These are phyloP conservation scores for Nothoprocta pentlandii DNA, from an alignment of 2,113 vertebrate genomes.

Conservation along the genomic window DNA sequence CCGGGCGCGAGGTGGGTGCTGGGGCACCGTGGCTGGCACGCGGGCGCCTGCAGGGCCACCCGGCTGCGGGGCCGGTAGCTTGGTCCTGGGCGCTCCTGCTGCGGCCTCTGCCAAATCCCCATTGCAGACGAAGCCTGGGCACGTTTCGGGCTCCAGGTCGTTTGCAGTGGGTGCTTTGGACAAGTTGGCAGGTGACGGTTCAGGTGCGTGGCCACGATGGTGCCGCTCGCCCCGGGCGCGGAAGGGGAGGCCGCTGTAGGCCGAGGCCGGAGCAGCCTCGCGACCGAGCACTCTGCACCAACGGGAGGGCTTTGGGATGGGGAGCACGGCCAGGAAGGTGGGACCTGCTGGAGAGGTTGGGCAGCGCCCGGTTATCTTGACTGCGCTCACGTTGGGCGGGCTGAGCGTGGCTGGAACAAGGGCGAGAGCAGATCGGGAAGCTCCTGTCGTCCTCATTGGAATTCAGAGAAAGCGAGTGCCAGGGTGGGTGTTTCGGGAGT, in stretches of 20 bases:
- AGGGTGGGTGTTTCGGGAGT: background rate
- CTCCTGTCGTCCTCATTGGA: background rate
- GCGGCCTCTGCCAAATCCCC: background rate
- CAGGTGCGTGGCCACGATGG: fast-evolving
- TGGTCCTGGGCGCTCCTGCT: fast-evolving
- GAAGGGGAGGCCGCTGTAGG: too few relatives aligned
- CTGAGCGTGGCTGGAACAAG: background rate
- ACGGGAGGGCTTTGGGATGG: background rate
- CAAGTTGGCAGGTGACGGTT: background rate
- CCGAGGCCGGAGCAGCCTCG: too few relatives aligned
- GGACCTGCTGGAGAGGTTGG: background rate
- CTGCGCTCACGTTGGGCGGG: background rate
- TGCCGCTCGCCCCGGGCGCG: background rate
- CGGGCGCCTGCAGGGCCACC: too few relatives aligned
- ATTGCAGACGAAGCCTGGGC: background rate
- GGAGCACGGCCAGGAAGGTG: too few relatives aligned
- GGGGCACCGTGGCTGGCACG: background rate
- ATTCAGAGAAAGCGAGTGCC: background rate
- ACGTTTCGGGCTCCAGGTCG: background rate
- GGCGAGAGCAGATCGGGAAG: background rate
- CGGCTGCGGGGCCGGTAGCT: background rate
- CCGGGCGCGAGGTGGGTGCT: background rate
- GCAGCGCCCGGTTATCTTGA: background rate
- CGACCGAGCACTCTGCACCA: background rate
- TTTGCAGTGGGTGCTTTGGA: background rate